Base-by-base conservation (phyloP, 2,797 vertebrate genomes). In the Gymnoscopelus braueri region DNA sequence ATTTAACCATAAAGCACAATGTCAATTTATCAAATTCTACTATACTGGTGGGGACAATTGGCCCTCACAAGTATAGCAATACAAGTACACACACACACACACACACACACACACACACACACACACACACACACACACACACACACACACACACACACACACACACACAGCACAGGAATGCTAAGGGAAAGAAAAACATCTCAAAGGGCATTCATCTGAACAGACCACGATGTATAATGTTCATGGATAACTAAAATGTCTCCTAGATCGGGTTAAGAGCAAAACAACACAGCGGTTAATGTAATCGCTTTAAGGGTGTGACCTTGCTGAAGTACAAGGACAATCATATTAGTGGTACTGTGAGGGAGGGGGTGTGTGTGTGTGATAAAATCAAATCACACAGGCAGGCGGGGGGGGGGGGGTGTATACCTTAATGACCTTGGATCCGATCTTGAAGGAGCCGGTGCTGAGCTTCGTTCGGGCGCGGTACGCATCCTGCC, bases 381-480 rank as follows among this genome's bases (percentile, higher is more conserved):
- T 63, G 53, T 79, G 68, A 82, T 49, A 32, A 13, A 63, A 79
- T 80, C 64, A 24, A 75, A 84, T 80, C 66, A 76, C n/a, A 66
- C 39, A 44, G 39, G 32, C 7, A 23, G 12, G 13, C 19, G 63
- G 53, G 47, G 15, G 26, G 26, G 53, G 32, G 32, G 67, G 68
- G 60, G 61, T 79, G 75, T 82, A 8, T 44, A 99, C 98, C 95
- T 99, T 99, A 86, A 99, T 99, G 86, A 98, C 93, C 93, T 99
- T 99, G 77, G 98, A 98, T 55, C 97, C 97, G 63, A 99, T 99
- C 91, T 99, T 99, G 79, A 94, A 97, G 23, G 97, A 97, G 68
- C 98, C 97, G 4, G 96, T 96, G 91, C 97, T 97, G 82, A 99
- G 96, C 78, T 99, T 99, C 91, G 97, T 97, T 75, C 97, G 96